These are phyloP conservation scores for Acanthiza pusilla DNA, from an alignment of 2,797 vertebrate genomes.

Conservation along the genomic window DNA sequence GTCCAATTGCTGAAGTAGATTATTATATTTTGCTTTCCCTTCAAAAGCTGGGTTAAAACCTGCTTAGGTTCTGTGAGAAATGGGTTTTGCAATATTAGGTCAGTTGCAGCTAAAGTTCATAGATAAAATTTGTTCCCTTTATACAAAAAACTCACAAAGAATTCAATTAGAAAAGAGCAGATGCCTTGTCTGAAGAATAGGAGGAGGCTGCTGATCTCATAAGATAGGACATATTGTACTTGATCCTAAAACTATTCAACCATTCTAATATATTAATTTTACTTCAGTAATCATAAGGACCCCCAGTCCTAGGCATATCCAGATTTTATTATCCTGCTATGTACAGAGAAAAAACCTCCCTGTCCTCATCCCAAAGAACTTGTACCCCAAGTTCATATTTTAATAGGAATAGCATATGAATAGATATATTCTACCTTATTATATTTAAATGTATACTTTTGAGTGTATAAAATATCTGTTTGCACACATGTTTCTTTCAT, in stretches of 20 bases:
- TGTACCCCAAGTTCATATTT: neutral
- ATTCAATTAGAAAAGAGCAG: slow-evolving; percentile 13
- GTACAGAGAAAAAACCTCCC: neutral
- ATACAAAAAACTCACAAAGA: neutral
- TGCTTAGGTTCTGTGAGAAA: slow-evolving; percentile 61
- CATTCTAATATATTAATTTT: neutral
- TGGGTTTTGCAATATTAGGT: slow-evolving; percentile 55
- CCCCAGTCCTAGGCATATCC: neutral
- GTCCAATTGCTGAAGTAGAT: slow-evolving; percentile 20
- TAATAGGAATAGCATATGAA: neutral
- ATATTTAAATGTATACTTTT: neutral
- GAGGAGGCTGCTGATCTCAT: neutral
- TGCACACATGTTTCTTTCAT: neutral
- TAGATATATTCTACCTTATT: neutral
- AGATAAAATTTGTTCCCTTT: neutral
- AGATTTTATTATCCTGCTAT: neutral
- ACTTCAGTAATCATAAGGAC: neutral
- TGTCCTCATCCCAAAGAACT: neutral
- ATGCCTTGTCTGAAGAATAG: slow-evolving; percentile 5
- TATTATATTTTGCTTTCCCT: slow-evolving; percentile 55
- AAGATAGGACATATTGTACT: neutral
- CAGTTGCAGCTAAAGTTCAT: slow-evolving; percentile 36
- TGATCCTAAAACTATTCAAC: neutral
- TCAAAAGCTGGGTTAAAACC: slow-evolving; percentile 68
- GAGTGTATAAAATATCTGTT: neutral